phyloP scores from a whole-genome alignment of 2,797 vertebrate species.

The Ctenopoma multispine region DNA sequence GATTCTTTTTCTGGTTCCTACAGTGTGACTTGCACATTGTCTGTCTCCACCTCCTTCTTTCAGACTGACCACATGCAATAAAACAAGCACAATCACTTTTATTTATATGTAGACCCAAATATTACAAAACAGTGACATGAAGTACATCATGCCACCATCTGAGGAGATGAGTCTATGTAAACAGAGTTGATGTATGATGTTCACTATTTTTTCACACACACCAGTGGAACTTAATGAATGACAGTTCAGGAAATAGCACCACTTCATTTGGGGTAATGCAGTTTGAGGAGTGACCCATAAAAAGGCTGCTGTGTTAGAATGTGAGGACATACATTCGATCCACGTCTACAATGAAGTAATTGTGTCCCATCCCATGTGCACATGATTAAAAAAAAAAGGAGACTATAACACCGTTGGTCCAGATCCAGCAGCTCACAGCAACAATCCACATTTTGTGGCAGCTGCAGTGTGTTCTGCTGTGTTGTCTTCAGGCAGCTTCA shows the following conservation, averaged over 20 bases:
- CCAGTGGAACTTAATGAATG: too few relatives aligned
- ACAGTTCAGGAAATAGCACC: slow-evolving; percentile 15
- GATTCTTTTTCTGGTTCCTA: slow-evolving; percentile 13
- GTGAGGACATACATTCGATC: slow-evolving; percentile 23
- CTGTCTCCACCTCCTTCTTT: slow-evolving; percentile 61
- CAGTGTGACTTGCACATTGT: slow-evolving; percentile 18
- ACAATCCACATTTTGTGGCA: neutral
- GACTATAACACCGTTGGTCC: neutral
- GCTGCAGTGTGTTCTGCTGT: slow-evolving; percentile 1
- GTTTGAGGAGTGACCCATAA: slow-evolving; percentile 21
- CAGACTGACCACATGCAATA: slow-evolving; percentile 75
- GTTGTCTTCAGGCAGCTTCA: neutral
- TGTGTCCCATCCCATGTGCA: slow-evolving; percentile 42
- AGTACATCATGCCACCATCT: neutral
- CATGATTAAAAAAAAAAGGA: slow-evolving; percentile 25
- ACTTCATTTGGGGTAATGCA: slow-evolving; percentile 4
- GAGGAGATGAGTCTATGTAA: too few relatives aligned
- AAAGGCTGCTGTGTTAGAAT: slow-evolving; percentile 39
- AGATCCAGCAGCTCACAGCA: neutral
- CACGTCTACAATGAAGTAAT: slow-evolving; percentile 27
- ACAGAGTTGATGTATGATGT: neutral
- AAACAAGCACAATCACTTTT: slow-evolving; percentile 18
- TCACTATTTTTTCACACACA: slow-evolving; percentile 1
- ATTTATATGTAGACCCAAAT: neutral
- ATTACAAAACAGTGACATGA: neutral